Evolutionary conservation across 2,113 vertebrate genomes (phyloP), one percentile per base, ranked within the genome.

Genomic region (Xenopus laevis): DNA sequence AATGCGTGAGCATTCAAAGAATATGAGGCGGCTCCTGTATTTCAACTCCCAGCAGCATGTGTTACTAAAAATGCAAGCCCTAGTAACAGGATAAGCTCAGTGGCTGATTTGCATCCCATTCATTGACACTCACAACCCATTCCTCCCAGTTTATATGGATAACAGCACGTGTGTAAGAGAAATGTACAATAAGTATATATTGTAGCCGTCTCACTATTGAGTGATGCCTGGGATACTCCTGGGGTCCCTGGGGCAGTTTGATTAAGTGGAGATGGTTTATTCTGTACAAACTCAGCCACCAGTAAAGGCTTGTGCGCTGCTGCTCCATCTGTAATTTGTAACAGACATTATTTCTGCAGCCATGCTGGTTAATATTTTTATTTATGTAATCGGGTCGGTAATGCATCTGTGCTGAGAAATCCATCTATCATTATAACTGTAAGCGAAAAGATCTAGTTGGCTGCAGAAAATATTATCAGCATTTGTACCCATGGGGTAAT

Each of bases 361-460:
- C 6, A 20, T 74, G 52, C 27, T 15, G 17, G 52, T 66, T 74
- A 66, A 59, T 64, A 64, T 52, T 64, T 72, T 63, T 72, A 72
- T 72, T 63, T 53, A 72, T 72, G 23, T 4, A 27, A 4, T 27
- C 4, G 23, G 23, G 23, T 27, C 23, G 23, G 23, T 64, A 60
- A 72, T 72, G 53, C 52, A 72, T 72, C 50, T 46, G 4, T n/a
- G 23, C 45, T 13, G 45, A 47, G 44, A 21, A 21, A 21, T 50
- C 10, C 71, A 72, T 72, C 50, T 20, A 72, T 72, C 60, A 53
- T 33, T 20, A 40, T 13, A 72, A 64, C 47, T 53, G 45, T 33
- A 53, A 33, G 60, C 71, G 13, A 45, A 1, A 6, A 53, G 16
- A 5, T 33, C 17, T 17, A 27, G 23, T 27, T 27, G 23, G 70